phyloP scores from a whole-genome alignment of 1,140 invertebrate species.

The Lepidotrigona ventralis region DNA sequence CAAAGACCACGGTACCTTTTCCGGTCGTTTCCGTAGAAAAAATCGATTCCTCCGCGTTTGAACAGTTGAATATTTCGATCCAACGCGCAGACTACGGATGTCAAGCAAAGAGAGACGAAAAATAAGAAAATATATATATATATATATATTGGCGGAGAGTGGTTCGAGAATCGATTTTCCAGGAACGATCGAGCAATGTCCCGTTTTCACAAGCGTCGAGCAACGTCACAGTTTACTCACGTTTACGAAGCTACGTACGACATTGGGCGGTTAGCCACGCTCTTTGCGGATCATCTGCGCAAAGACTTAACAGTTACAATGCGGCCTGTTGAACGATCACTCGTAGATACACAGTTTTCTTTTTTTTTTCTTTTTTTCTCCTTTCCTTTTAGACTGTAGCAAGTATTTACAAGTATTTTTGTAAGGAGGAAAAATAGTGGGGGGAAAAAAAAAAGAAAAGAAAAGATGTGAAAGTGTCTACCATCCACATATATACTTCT shows the following conservation, averaged over 20 bases:
- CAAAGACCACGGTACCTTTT: not conserved
- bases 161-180: not conserved
- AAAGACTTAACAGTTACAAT: slow-evolving; percentile 25
- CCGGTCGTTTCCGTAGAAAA: not conserved
- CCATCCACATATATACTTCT: slow-evolving; percentile 23
- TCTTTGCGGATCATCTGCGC: slow-evolving; percentile 9
- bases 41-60: slow-evolving; percentile 8
- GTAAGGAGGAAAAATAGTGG: not conserved
- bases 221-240: slow-evolving; percentile 38
- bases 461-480: slow-evolving; percentile 4
- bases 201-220: slow-evolving; percentile 21
- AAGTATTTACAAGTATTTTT: not conserved
- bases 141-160: not conserved
- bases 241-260: slow-evolving; percentile 10
- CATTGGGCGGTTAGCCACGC: not conserved
- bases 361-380: not conserved
- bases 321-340: slow-evolving; percentile 35
- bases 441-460: not conserved
- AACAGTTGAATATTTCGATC: too few species aligned
- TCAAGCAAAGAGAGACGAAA: not conserved
- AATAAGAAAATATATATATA: too few species aligned
- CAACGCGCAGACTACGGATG: not conserved
- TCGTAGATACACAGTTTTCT: slow-evolving; percentile 7
- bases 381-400: slow-evolving; percentile 7
- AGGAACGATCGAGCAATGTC: slow-evolving; percentile 1